Evolutionary conservation across 92 coral and sea anemone genomes (phyloP).

Genomic region (Micromussa lordhowensis): DNA sequence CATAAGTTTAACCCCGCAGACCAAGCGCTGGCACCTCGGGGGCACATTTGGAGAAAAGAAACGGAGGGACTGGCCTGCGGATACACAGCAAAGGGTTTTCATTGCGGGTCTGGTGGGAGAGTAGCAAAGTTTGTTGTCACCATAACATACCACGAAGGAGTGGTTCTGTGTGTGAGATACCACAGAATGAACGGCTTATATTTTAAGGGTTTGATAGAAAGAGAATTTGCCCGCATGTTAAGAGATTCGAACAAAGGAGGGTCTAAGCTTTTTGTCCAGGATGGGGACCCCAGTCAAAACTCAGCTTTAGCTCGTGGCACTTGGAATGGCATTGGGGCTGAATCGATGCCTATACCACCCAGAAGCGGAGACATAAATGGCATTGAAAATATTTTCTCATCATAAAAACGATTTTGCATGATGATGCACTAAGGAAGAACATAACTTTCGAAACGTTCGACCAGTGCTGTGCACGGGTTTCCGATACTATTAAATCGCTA

Average conservation of each 20-base stretch:
- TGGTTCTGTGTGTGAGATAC: conserved; percentile 18
- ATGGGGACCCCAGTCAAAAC: conserved; percentile 26
- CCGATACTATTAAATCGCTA: neutral
- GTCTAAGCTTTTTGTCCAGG: conserved; percentile 16
- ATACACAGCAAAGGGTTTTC: conserved; percentile 12
- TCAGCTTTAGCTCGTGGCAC: neutral
- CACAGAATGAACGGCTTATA: conserved; percentile 17
- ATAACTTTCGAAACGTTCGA: conserved; percentile 7
- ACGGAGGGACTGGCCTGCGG: neutral
- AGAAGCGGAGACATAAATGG: conserved; percentile 15
- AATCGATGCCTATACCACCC: conserved; percentile 5
- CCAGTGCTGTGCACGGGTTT: neutral
- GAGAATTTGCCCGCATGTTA: conserved; percentile 13
- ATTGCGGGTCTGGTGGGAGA: conserved; percentile 29
- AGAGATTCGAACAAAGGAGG: neutral
- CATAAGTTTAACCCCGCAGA: conserved; percentile 27
- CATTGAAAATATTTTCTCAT: neutral
- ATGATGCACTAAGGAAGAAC: conserved; percentile 18
- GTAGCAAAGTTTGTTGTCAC: conserved; percentile 8
- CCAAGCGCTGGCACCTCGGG: conserved; percentile 12
- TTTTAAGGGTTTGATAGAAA: conserved; percentile 26
- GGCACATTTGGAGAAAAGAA: conserved; percentile 12
- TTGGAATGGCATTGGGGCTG: neutral
- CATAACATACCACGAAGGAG: conserved; percentile 34
- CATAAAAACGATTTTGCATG: neutral